These are phyloP conservation scores for Patella caerulea DNA, from an alignment of 2,888 invertebrate genomes.

Conservation along the genomic window DNA sequence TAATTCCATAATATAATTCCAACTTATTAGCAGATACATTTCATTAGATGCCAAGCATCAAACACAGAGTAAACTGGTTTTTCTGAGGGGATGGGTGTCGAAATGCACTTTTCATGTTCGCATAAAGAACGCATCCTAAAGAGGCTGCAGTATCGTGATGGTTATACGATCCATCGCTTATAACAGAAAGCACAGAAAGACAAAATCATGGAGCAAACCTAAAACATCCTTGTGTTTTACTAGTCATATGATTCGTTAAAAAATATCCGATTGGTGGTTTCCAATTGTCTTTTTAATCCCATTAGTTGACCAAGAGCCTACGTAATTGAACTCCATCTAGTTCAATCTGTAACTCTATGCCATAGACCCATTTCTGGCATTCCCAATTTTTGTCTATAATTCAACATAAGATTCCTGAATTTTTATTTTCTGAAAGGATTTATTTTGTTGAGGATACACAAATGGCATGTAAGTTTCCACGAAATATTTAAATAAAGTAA, in stretches of 20 bases:
- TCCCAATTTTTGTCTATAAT: too few species aligned
- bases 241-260: not conserved
- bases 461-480: too few species aligned
- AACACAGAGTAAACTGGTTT: constrained; percentile 12
- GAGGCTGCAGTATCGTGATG: not conserved
- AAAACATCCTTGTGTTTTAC: constrained; percentile 1
- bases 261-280: constrained; percentile 16
- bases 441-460: too few species aligned
- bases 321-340: too few species aligned
- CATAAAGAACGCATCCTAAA: constrained; percentile 11
- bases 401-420: too few species aligned
- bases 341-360: too few species aligned
- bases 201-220: not conserved
- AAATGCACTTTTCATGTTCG: constrained; percentile 1
- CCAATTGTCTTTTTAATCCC: not conserved
- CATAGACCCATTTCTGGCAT: too few species aligned
- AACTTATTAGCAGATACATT: constrained; percentile 4
- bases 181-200: not conserved
- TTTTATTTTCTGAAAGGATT: too few species aligned
- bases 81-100: not conserved
- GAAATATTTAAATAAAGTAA: too few species aligned
- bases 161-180: too few species aligned
- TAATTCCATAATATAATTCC: constrained; percentile 9
- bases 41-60: constrained; percentile 13
- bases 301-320: too few species aligned